phyloP scores from a whole-genome alignment of 2,888 invertebrate species.

The Drosophila leonis region DNA sequence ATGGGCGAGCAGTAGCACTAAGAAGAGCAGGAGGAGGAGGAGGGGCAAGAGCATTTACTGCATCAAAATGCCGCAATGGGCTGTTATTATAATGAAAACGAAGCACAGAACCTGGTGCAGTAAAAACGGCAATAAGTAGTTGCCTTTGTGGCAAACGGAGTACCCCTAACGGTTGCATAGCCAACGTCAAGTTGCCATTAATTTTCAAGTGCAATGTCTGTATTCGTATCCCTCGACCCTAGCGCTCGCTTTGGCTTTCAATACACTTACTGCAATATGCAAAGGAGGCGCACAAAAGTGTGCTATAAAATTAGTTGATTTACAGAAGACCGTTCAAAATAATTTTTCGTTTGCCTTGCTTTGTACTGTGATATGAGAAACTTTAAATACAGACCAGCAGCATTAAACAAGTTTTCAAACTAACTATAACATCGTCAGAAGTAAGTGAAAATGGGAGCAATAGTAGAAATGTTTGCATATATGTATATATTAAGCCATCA shows the following conservation, averaged over 20 bases:
- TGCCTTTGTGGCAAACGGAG: conserved; percentile 12
- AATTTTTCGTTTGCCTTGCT: not conserved
- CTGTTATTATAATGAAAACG: conserved; percentile 79
- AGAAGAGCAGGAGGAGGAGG: not conserved
- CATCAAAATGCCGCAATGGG: conserved; percentile 75
- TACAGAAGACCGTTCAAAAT: not conserved
- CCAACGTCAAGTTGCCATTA: conserved; percentile 49
- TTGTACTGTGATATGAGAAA: not conserved
- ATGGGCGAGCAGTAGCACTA: not conserved
- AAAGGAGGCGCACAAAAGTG: not conserved
- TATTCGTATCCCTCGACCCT: conserved; percentile 1
- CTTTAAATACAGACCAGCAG: not conserved
- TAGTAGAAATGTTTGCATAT: not conserved
- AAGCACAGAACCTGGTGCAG: conserved; percentile 61
- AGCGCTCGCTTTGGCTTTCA: not conserved
- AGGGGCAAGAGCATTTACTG: conserved; percentile 47
- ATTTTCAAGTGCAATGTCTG: conserved; percentile 69
- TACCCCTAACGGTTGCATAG: conserved; percentile 61
- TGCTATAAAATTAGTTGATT: not conserved
- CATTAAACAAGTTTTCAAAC: not conserved
- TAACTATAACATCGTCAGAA: not conserved
- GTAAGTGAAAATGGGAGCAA: not conserved
- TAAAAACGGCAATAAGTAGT: conserved; percentile 54
- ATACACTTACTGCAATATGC: not conserved
- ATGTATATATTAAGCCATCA: not conserved